Evolutionary conservation across 92 coral and sea anemone genomes (phyloP).

Genomic region (Epizoanthus stellaris): DNA sequence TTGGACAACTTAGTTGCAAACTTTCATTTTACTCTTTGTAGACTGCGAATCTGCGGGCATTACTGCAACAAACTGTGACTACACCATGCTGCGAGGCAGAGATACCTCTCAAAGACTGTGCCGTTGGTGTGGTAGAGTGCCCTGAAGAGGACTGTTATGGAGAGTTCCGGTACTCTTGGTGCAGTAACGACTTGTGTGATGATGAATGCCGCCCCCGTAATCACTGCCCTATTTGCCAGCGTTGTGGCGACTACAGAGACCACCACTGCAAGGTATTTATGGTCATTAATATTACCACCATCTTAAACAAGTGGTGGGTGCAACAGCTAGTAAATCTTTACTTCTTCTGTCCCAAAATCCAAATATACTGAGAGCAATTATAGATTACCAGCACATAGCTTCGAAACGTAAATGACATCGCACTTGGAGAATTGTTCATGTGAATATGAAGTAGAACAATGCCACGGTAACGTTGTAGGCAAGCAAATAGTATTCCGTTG

Average conservation of each 20-base stretch:
- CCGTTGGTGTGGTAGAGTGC: constrained; percentile 56
- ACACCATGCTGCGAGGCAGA: constrained; percentile 69
- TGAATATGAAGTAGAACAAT: too few species aligned
- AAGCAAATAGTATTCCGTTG: too few species aligned
- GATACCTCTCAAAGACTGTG: constrained; percentile 49
- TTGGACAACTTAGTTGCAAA: background rate
- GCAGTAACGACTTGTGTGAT: constrained; percentile 59
- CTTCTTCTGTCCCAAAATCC: too few species aligned
- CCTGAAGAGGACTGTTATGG: constrained; percentile 61
- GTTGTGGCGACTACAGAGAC: constrained; percentile 83
- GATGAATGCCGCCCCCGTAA: constrained; percentile 73
- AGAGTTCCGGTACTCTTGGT: constrained; percentile 76
- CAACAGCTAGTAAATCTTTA: too few species aligned
- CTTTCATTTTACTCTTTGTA: background rate
- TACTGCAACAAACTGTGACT: constrained; percentile 45
- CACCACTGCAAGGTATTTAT: constrained; percentile 66
- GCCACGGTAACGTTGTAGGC: too few species aligned
- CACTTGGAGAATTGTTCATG: too few species aligned
- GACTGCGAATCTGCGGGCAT: constrained; percentile 52
- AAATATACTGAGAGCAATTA: too few species aligned
- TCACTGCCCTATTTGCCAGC: constrained; percentile 70
- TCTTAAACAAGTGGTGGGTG: too few species aligned
- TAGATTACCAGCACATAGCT: too few species aligned
- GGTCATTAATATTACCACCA: background rate
- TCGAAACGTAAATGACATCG: too few species aligned